These are phyloP conservation scores for Paracyclopina nana DNA, from an alignment of 1,140 invertebrate species.

Conservation along the genomic window DNA sequence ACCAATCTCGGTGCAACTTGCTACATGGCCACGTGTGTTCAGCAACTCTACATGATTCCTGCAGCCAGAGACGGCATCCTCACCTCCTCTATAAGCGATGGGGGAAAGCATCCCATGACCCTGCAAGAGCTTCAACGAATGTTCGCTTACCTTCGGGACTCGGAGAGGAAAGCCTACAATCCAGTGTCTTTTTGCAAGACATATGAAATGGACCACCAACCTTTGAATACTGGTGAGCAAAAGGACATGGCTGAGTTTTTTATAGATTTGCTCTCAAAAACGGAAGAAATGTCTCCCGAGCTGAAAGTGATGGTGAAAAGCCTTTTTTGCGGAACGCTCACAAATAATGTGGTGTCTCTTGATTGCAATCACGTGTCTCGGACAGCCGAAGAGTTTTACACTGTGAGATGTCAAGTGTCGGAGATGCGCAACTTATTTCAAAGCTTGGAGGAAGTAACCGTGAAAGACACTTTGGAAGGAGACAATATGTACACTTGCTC, in stretches of 20 bases:
- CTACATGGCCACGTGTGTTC: constrained; percentile 89
- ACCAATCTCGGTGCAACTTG: constrained; percentile 88
- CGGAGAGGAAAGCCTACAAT: constrained; percentile 83
- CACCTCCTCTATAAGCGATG: constrained; percentile 34
- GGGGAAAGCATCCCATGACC: constrained; percentile 55
- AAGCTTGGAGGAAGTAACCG: constrained; percentile 80
- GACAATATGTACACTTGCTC: constrained; percentile 96
- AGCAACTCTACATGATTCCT: constrained; percentile 72
- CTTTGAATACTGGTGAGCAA: constrained; percentile 83
- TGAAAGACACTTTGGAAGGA: constrained; percentile 84
- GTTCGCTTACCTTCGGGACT: constrained; percentile 85
- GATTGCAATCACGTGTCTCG: constrained; percentile 84
- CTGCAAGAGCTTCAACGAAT: constrained; percentile 71
- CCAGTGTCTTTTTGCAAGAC: constrained; percentile 84
- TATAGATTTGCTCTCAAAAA: constrained; percentile 80
- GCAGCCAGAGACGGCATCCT: constrained; percentile 63
- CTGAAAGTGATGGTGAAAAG: constrained; percentile 73
- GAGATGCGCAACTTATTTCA: constrained; percentile 90
- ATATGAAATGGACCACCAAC: constrained; percentile 89
- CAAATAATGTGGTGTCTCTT: constrained; percentile 81
- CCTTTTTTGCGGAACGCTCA: constrained; percentile 73
- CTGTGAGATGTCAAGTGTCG: constrained; percentile 79
- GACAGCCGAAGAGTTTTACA: constrained; percentile 87
- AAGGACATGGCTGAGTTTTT: constrained; percentile 98
- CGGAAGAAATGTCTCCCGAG: constrained; percentile 85